These are phyloP conservation scores for Scaptomyza graminum DNA, from an alignment of 1,140 invertebrate species.

Conservation along the genomic window DNA sequence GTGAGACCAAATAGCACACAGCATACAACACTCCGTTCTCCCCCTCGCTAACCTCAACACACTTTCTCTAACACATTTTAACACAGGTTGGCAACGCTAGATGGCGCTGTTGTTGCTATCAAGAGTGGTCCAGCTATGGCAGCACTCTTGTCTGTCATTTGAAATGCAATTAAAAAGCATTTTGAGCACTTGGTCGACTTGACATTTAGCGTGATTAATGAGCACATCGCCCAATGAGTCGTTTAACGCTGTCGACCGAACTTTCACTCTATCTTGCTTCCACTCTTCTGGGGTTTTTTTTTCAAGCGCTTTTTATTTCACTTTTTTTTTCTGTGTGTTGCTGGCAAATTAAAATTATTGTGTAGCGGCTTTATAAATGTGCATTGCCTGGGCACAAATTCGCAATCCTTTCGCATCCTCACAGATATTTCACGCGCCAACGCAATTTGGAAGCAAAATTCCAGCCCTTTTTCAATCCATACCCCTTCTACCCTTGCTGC, in stretches of 20 bases:
- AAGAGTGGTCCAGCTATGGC: slow-evolving; percentile 1
- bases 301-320: slow-evolving; percentile 6
- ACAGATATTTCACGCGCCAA: slow-evolving; percentile 73
- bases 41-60: background rate
- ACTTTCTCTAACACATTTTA: background rate
- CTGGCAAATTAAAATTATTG: slow-evolving; percentile 62
- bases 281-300: background rate
- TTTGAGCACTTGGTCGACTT: slow-evolving; percentile 72
- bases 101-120: slow-evolving; percentile 30
- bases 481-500: slow-evolving; percentile 9
- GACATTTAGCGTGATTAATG: slow-evolving; percentile 75
- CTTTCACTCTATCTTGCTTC: slow-evolving; percentile 26
- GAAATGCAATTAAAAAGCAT: slow-evolving; percentile 79
- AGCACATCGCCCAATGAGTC: slow-evolving; percentile 61
- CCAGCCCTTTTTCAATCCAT: slow-evolving; percentile 37
- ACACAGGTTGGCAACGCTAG: slow-evolving; percentile 8
- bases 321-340: slow-evolving; percentile 22
- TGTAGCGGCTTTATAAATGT: slow-evolving; percentile 43
- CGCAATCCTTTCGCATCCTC: slow-evolving; percentile 62
- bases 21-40: background rate
- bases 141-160: slow-evolving; percentile 39
- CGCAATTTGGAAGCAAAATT: slow-evolving; percentile 78
- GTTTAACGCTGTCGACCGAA: slow-evolving; percentile 37
- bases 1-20: slow-evolving; percentile 4
- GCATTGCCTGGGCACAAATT: slow-evolving; percentile 64